phyloP scores from a whole-genome alignment of 2,113 vertebrate species.

The Cinclus mexicanus region DNA sequence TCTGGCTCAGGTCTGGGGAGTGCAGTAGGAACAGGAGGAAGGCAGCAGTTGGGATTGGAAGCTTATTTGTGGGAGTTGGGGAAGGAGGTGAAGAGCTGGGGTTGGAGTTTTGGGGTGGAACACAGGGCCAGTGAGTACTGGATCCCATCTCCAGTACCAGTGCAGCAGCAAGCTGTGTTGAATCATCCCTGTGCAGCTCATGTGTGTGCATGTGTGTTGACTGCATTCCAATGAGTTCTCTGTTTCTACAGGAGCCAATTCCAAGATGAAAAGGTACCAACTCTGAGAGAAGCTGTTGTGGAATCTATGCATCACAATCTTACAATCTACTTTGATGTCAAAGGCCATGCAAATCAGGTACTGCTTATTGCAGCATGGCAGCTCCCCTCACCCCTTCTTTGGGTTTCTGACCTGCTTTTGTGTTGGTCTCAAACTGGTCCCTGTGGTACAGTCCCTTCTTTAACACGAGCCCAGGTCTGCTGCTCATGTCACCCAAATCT shows the following conservation, averaged over 20 bases:
- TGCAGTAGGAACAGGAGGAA: not conserved
- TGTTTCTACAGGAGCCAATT: slow-evolving; percentile 79
- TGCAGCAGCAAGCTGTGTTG: not conserved
- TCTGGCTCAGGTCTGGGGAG: not conserved
- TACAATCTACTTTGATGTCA: slow-evolving; percentile 94
- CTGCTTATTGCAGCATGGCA: not conserved
- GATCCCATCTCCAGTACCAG: not conserved
- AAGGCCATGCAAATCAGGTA: slow-evolving; percentile 93
- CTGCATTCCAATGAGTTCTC: not conserved
- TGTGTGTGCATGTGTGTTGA: not conserved
- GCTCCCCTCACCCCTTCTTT: not conserved
- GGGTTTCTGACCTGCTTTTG: not conserved
- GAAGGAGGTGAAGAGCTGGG: not conserved
- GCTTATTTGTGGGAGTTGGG: not conserved
- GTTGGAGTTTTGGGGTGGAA: not conserved
- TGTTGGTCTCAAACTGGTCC: not conserved
- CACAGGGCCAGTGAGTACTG: rapidly evolving
- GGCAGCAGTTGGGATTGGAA: not conserved
- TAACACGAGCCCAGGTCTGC: not conserved
- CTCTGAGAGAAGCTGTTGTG: slow-evolving; percentile 87
- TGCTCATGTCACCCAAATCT: not conserved
- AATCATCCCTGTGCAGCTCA: not conserved
- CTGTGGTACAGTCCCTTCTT: not conserved
- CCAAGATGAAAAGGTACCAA: slow-evolving; percentile 88
- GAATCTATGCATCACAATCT: slow-evolving; percentile 86